Base-by-base conservation (phyloP, 2,888 invertebrate genomes). In the Catocala sponsa region DNA sequence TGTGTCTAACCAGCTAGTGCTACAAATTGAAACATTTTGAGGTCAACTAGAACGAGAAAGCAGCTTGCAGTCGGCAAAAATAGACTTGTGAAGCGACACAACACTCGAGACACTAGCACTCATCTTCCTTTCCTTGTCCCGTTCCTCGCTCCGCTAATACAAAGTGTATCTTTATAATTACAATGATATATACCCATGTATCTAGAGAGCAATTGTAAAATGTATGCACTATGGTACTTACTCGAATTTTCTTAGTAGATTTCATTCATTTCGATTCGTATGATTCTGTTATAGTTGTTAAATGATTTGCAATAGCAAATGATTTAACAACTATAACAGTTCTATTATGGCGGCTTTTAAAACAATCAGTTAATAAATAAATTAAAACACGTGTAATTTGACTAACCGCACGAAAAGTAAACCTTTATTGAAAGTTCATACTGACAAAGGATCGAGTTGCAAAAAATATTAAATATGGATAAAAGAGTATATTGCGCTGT, bases 61-160 rank as follows among this genome's bases (percentile, higher is more conserved):
- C 67, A 73, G 60, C 61, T 70, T 70, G 66, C 68, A 64, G 70
- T 61, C 63, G 64, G 69, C 71, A 65, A 76, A 83, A 87, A 83
- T 86, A 87, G 82, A 79, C 79, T 79, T 82, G 82, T 83, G 71
- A 74, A 72, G 72, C 72, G 70, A 74, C 76, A 77, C 76, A 78
- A 57, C 80, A 79, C 85, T 85, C 67, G 67, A 80, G 74, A 71
- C 73, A 62, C 73, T 65, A 63, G 74, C 80, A 76, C 83, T 78
- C 76, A 65, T 74, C 71, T 75, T 66, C 60, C 52, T 74, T 68
- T 59, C 57, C 68, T 61, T 56, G 68, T 49, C 70, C 66, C 62
- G 71, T 64, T 65, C 64, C 63, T 55, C 59, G 59, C 60, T 53
- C 48, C 41, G 13, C 52, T 60, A 62, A 61, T 52, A 61, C 38